Evolutionary conservation across 1,140 invertebrate genomes (phyloP), one percentile per base, ranked within the genome.

Genomic region (Listronotus bonariensis): DNA sequence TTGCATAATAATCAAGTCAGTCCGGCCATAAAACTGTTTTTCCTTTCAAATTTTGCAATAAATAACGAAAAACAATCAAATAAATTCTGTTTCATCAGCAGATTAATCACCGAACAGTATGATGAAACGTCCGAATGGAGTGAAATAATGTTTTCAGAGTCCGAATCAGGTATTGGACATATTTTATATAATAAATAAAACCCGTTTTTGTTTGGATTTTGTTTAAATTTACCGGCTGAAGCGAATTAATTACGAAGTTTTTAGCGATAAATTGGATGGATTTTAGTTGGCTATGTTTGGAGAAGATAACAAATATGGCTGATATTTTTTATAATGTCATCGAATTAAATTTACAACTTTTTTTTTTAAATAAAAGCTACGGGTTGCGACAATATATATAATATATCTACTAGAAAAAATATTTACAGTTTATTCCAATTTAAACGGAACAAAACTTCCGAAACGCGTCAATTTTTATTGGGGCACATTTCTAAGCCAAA

Each of bases 11-110:
- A 64, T 64, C 61, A 51, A 54, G 51, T 45, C 61, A 15, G 11
- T 32, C 42, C 20, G 52, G 61, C 36, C 61, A 64, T 64, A 54
- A 61, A 61, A 56, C 51, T 49, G 61, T 64, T 64, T 64, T 56
- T 64, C 61, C 61, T 64, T 64, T 64, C 55, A 55, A 55, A 64
- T 64, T 65, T 65, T 52, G 54, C 62, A 57, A 65, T 65, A 65
- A 65, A 65, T 58, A 51, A 65, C 53, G 36, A 48, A 58, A 65
- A 65, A 65, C 55, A 57, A 58, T 65, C 45, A 65, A 65, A 65
- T 65, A 65, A 65, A 65, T 65, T 58, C 42, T 64, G 55, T 65
- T 65, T 65, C 62, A 65, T 65, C 62, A 52, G 54, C 54, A 58
- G 62, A 65, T 65, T 65, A 57, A 65, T 65, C 62, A 65, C 61